Conservation (phyloP, 1,140 invertebrate genomes). For the Chlorops oryzae region DNA sequence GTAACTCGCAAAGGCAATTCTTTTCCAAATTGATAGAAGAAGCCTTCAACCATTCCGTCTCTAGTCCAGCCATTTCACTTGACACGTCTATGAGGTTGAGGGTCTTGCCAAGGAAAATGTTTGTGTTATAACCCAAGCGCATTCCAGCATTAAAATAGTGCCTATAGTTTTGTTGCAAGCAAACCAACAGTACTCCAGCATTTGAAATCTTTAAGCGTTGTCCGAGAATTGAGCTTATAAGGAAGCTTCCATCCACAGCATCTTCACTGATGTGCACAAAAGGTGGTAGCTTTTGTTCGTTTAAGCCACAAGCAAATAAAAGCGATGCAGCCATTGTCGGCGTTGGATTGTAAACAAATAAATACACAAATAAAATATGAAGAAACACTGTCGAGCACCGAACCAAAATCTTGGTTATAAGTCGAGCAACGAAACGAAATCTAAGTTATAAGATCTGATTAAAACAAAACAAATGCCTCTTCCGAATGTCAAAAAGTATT, state of each 20-base stretch:
- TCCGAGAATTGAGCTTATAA: conserved; percentile 57
- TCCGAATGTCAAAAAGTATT: too few species aligned
- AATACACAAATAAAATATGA: too few species aligned
- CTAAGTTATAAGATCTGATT: too few species aligned
- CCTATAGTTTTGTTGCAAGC: conserved; percentile 61
- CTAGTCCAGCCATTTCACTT: conserved; percentile 47
- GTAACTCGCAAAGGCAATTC: conserved; percentile 31
- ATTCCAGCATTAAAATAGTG: conserved; percentile 69
- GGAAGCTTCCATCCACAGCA: conserved; percentile 63
- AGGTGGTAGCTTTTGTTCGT: conserved; percentile 52
- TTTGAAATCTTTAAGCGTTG: conserved; percentile 54
- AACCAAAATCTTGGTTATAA: too few species aligned
- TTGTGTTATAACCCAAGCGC: conserved; percentile 64
- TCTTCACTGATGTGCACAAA: conserved; percentile 62
- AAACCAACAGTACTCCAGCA: conserved; percentile 55
- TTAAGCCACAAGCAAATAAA: conserved; percentile 55
- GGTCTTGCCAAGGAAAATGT: conserved; percentile 51
- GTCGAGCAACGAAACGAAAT: too few species aligned
- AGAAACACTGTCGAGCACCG: too few species aligned
- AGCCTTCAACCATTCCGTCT: conserved; percentile 31
- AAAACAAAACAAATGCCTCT: too few species aligned
- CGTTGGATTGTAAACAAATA: too few species aligned
- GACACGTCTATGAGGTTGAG: conserved; percentile 55
- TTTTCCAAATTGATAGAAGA: conserved; percentile 19
- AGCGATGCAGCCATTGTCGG: conserved; percentile 55